Evolutionary conservation across 1,140 invertebrate species (phyloP).

Genomic region (Anoplolepis gracilipes): DNA sequence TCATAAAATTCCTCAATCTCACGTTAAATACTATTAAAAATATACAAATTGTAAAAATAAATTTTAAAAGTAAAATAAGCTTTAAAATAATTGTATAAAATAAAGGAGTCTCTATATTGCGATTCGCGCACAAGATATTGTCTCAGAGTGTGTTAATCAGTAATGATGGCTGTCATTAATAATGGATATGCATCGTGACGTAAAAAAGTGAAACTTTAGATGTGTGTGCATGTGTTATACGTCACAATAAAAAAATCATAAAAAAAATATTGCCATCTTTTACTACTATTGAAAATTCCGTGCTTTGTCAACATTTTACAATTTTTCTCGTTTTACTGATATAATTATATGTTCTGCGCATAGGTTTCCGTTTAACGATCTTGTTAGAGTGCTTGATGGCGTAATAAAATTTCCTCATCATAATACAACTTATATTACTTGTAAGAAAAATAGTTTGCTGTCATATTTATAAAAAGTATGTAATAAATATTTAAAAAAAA

Average conservation of each 20-base stretch:
- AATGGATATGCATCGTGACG: too few relatives aligned
- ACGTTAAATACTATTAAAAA: background rate
- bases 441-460: background rate
- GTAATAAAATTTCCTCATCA: slow-evolving; percentile 9
- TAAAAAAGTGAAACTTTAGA: slow-evolving; percentile 4
- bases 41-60: background rate
- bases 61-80: slow-evolving; percentile 2
- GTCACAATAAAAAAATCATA: background rate
- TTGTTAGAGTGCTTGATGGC: background rate
- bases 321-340: background rate
- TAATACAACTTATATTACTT: background rate
- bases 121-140: too few relatives aligned
- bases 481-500: too few relatives aligned
- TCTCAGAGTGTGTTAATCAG: too few relatives aligned
- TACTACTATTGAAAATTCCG: background rate
- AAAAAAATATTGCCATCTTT: background rate
- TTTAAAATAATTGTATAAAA: too few relatives aligned
- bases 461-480: background rate
- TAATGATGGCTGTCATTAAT: too few relatives aligned
- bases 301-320: background rate
- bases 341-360: background rate
- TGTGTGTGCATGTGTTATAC: too few relatives aligned
- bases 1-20: background rate
- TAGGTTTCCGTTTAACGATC: background rate
- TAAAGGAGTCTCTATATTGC: too few relatives aligned